Conservation (phyloP, 2,113 vertebrate species). For the Calonectris borealis region DNA sequence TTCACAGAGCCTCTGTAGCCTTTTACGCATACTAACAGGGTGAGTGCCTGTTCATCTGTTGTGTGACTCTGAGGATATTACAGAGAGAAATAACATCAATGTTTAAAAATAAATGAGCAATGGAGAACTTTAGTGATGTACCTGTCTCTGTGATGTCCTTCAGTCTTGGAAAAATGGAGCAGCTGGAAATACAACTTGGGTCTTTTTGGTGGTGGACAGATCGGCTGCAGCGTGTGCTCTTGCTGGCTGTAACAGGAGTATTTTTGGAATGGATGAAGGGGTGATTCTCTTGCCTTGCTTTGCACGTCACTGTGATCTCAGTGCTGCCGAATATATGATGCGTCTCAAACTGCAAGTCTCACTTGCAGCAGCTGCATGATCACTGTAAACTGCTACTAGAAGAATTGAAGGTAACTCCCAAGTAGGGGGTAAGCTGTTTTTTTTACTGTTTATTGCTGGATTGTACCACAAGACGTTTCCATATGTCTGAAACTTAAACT, state of each 20-base stretch:
- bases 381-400: background rate
- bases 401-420: background rate
- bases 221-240: background rate
- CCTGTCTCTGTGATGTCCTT: background rate
- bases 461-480: background rate
- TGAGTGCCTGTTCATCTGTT: background rate
- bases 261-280: conserved; percentile 33
- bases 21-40: conserved; percentile 10
- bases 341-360: background rate
- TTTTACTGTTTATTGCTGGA: background rate
- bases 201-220: background rate
- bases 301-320: conserved; percentile 57
- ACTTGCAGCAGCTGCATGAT: conserved; percentile 6
- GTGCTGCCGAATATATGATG: conserved; percentile 18
- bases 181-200: background rate
- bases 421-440: background rate
- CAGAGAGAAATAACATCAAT: background rate
- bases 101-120: background rate
- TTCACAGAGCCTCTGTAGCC: conserved; percentile 6
- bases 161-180: background rate
- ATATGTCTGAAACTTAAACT: background rate
- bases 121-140: background rate
- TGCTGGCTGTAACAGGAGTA: background rate
- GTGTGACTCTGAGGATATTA: conserved; percentile 18
- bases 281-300: conserved; percentile 36